Evolutionary conservation across 2,888 invertebrate species (phyloP).

Genomic region (Hirtodrosophila confusa): DNA sequence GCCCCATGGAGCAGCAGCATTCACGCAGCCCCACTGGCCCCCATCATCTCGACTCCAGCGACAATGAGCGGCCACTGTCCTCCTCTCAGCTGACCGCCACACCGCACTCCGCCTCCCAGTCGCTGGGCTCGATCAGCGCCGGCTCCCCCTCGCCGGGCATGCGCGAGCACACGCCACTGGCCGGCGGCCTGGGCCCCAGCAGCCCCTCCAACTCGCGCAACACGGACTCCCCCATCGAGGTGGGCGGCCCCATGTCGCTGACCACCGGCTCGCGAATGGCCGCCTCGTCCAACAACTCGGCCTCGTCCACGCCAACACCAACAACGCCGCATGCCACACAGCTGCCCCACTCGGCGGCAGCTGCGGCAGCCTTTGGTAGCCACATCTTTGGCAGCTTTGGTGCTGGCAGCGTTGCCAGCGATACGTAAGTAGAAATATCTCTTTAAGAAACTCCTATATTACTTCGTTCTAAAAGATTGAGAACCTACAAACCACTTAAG

Average conservation of each 20-base stretch:
- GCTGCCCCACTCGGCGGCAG: constrained; percentile 83
- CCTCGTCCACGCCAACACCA: constrained; percentile 74
- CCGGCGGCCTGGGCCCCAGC: constrained; percentile 73
- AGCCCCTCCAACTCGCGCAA: constrained; percentile 87
- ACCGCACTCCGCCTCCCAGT: constrained; percentile 83
- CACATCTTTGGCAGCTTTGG: constrained; percentile 88
- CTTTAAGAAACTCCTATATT: too few species aligned
- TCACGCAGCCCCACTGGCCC: constrained; percentile 80
- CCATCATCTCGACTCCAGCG: constrained; percentile 80
- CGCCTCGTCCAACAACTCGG: constrained; percentile 67
- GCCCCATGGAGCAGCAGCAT: constrained; percentile 70
- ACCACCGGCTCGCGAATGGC: constrained; percentile 74
- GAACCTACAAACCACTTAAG: too few species aligned
- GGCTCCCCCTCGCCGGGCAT: constrained; percentile 84
- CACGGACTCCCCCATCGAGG: constrained; percentile 86
- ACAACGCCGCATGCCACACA: constrained; percentile 71
- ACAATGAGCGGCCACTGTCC: constrained; percentile 83
- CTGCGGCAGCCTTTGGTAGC: constrained; percentile 87
- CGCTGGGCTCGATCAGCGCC: constrained; percentile 85
- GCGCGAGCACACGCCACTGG: constrained; percentile 81
- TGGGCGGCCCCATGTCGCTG: constrained; percentile 84
- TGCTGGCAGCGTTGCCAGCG: constrained; percentile 79
- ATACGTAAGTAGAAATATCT: constrained; percentile 84
- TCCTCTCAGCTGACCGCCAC: constrained; percentile 82
- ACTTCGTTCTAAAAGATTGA: too few species aligned